Base-by-base conservation (phyloP, 1,140 invertebrate species). In the Drosophila virilis region DNA sequence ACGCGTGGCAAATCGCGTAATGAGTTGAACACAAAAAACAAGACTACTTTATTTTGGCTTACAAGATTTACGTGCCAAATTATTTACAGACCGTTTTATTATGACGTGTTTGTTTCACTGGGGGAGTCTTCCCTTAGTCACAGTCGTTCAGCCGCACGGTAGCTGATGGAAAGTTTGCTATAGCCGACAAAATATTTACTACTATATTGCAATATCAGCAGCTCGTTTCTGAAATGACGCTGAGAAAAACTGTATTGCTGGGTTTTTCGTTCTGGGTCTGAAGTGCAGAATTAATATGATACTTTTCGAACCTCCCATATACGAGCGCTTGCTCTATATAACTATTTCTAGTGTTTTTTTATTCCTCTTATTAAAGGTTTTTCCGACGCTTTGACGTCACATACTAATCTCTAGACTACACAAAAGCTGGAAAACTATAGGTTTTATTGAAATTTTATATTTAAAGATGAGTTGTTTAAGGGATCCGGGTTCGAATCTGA, bases 1-100 rank as follows among this genome's bases (percentile, higher is more conserved):
- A 46, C 68, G 68, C 51, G 59, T 71, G 68, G 51, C 48, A 28
- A 28, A 28, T 28, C 22, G 22, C 22, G 38, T 62, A 38, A 32
- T 58, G 45, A 57, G 15, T 13, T 35, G n/a, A 12, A 58, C 12
- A 37, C 22, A 57, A 5, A 45, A 13, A 8, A 61, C 13, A 13
- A 28, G 1, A 33, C 6, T 38, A 28, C 38, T 67, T 37, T 37
- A 37, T 12, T 35, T 22, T 48, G 17, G 28, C 13, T 51, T 12
- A 28, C 32, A 32, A 32, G 8, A 33, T 37, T 35, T 22, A 37
- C 50, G 43, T 38, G 54, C 10, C 9, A 38, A 72, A 51, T 32
- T 28, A n/a, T 38, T 40, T 51, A 38, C 32, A 72, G 38, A 8
- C n/a, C 6, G 6, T 9, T 42, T 61, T 33, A 51, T 15, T 42